Percentiles rank a stretch among this genome's conserved stretches.
Evolutionary conservation across 2,113 vertebrate genomes (phyloP).

Genomic region (Felis chaus): DNA sequence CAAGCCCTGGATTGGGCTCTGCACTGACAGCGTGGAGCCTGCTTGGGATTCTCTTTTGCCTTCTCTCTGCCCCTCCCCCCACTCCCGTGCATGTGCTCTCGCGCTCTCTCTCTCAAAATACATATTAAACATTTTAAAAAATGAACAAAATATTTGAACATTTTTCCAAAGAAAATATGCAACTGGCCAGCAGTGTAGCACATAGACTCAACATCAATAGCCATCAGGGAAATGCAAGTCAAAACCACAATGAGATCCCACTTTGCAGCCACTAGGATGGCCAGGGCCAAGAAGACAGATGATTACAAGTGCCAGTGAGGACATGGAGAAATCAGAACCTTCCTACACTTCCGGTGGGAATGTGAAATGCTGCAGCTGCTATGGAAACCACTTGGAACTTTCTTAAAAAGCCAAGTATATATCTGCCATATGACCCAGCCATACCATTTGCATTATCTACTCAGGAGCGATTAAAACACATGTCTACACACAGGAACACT

Average conservation of each 20-base stretch:
- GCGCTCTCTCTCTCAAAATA: too few relatives aligned
- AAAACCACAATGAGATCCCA: not conserved
- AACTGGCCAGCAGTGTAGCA: not conserved
- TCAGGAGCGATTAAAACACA: not conserved
- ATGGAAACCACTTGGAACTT: not conserved
- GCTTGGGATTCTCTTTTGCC: too few relatives aligned
- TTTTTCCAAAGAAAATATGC: not conserved
- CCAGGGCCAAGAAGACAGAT: not conserved
- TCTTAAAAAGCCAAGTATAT: not conserved
- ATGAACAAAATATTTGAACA: not conserved
- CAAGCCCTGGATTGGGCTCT: too few relatives aligned
- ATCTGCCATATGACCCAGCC: not conserved
- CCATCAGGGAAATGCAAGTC: not conserved
- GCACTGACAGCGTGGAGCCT: too few relatives aligned
- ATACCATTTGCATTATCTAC: not conserved
- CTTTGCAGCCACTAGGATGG: not conserved
- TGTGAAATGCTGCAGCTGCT: not conserved
- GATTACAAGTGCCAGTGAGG: not conserved
- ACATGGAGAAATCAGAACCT: not conserved
- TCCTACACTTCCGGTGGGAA: not conserved
- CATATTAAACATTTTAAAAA: not conserved
- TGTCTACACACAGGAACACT: not conserved
- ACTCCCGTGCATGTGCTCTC: too few relatives aligned
- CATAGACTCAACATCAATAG: not conserved
- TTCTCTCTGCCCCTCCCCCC: too few relatives aligned